Evolutionary conservation across 23 tunicate genomes (phyloP).

Genomic region (Phallusia fumigata): DNA sequence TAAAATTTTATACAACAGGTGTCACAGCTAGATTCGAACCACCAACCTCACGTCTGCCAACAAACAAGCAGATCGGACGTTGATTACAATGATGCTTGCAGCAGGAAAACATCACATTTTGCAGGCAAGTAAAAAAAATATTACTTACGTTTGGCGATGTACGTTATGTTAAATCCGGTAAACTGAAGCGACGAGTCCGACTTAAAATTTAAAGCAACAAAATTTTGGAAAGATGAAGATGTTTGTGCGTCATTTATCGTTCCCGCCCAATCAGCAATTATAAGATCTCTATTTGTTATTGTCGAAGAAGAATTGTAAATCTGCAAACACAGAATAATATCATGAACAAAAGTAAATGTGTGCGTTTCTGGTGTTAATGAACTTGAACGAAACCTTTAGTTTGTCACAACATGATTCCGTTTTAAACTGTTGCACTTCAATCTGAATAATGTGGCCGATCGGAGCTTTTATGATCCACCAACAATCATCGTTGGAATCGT

Average conservation of each 20-base stretch:
- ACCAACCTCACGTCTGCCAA: too few relatives aligned
- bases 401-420: constrained; percentile 20
- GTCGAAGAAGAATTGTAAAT: background rate
- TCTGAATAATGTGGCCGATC: background rate
- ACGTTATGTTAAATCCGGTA: constrained; percentile 16
- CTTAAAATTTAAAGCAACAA: constrained; percentile 22
- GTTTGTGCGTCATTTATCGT: background rate
- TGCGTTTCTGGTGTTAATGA: background rate
- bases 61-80: too few relatives aligned
- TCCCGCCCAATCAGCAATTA: background rate
- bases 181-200: background rate
- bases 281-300: background rate
- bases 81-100: too few relatives aligned
- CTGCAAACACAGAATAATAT: background rate
- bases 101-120: too few relatives aligned
- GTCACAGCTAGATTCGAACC: too few relatives aligned
- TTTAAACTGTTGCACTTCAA: background rate
- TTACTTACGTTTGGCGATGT: constrained; percentile 6
- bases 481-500: background rate
- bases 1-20: too few relatives aligned
- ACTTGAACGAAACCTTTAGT: background rate
- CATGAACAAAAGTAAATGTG: background rate
- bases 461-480: constrained; percentile 14
- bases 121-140: too few relatives aligned
- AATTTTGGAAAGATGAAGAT: background rate